Conservation (phyloP, 2,888 invertebrate genomes). For the Gymnosoma rotundatum region DNA sequence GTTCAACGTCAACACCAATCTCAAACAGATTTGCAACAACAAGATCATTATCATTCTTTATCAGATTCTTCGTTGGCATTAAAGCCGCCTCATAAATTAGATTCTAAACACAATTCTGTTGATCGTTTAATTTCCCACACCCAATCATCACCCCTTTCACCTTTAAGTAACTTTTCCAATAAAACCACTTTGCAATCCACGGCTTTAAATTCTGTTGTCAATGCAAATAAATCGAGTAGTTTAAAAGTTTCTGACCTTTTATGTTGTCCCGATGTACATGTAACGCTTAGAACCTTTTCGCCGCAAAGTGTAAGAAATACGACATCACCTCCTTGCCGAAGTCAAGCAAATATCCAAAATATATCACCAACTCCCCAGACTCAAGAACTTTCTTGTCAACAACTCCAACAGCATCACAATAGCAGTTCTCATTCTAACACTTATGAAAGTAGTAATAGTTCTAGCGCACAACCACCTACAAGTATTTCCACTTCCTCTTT, state of each 20-base stretch:
- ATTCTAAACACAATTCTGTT: conserved; percentile 21
- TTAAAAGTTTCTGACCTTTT: conserved; percentile 54
- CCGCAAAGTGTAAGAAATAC: conserved; percentile 8
- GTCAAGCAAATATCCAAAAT: conserved; percentile 9
- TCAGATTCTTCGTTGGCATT: conserved; percentile 1
- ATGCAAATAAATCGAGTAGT: conserved; percentile 41
- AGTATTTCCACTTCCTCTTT: conserved; percentile 39
- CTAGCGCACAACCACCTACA: conserved; percentile 54
- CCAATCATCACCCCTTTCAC: conserved; percentile 42
- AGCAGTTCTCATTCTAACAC: conserved; percentile 53
- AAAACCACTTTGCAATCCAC: conserved; percentile 40
- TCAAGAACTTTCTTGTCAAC: conserved; percentile 21
- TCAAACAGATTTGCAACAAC: conserved; percentile 10
- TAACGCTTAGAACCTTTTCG: conserved; percentile 44
- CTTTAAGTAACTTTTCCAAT: conserved; percentile 47
- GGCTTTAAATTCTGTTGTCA: conserved; percentile 31
- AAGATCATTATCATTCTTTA: conserved; percentile 6
- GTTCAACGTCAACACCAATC: conserved; percentile 28
- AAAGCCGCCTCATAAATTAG: conserved; percentile 14
- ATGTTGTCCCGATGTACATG: conserved; percentile 48
- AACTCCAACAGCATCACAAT: conserved; percentile 47
- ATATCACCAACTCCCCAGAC: background rate
- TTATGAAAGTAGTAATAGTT: conserved; percentile 47
- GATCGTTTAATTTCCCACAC: conserved; percentile 1
- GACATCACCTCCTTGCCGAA: conserved; percentile 1